Conservation (phyloP, 2,113 vertebrate genomes). For the Trematomus loennbergii region DNA sequence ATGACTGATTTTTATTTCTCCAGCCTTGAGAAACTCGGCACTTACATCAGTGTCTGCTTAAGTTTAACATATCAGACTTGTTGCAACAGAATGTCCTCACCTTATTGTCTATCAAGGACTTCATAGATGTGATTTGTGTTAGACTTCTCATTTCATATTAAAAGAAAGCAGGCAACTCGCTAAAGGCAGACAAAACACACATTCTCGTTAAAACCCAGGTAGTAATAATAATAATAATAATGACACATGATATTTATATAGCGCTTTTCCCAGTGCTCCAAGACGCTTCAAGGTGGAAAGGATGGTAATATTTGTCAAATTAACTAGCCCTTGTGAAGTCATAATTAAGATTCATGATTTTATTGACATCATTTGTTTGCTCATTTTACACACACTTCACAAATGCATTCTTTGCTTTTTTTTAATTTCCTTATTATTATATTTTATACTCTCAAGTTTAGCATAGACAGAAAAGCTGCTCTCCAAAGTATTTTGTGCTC, state of each 20-base stretch:
- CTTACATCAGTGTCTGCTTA: constrained; percentile 28
- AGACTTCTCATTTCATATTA: not conserved
- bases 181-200: not conserved
- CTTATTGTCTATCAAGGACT: constrained; percentile 27
- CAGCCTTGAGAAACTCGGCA: constrained; percentile 27
- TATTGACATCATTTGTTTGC: not conserved
- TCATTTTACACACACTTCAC: no score
- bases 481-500: constrained; percentile 53
- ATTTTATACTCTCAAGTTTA: constrained; percentile 25
- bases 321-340: not conserved
- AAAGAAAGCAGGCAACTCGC: not conserved
- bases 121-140: constrained; percentile 2
- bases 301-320: not conserved
- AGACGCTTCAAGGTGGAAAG: not conserved
- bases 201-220: not conserved
- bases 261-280: no score
- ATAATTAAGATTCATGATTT: not conserved
- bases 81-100: constrained; percentile 1
- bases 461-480: constrained; percentile 14
- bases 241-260: no score
- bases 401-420: not conserved
- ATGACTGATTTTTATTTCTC: constrained; percentile 31
- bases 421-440: constrained; percentile 10
- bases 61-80: constrained; percentile 21
- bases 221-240: no score